Base-by-base conservation (phyloP, 2,113 vertebrate species). In the Phrynocephalus versicolor region DNA sequence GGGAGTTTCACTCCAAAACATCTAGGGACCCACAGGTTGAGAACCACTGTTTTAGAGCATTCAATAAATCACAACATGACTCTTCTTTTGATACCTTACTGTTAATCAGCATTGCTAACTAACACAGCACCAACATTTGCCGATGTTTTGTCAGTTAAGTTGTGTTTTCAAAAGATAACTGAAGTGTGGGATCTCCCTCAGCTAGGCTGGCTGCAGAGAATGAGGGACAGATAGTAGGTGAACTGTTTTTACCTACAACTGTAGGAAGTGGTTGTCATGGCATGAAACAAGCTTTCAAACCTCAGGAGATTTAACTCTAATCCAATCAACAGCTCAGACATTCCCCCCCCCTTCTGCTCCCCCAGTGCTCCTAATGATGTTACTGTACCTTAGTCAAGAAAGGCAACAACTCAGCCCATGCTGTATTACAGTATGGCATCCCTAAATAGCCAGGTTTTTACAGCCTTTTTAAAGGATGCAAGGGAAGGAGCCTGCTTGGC, bases 91-190 rank as follows among this genome's bases (percentile, higher is more conserved):
- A n/a, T n/a, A n/a, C n/a, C n/a, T n/a, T n/a, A n/a, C n/a, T n/a
- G n/a, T 18, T 64, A 55, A 74, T 85, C 25, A 23, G 21, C 64
- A 64, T 39, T 74, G 51, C 64, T 3, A 85, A 23, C 8, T 37
- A n/a, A 83, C n/a, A 45, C 41, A 25, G 2, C 0, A 0, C 62
- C 3, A 0, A 25, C 19, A 27, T 41, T 72, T n/a, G n/a, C 35
- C 12, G 58, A 25, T 67, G 51, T 27, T n/a, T 27, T 51, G 62
- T 55, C 1, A 67, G 55, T 14, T 0, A 1, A 62, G 70, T 6
- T 14, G 14, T 62, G 33, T 8, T 39, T n/a, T 51, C n/a, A 33
- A 37, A 55, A 76, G 4, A 25, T 62, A 14, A 5, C 15, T 62
- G 55, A 83, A 73, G 15, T 62, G 30, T 74, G 70, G 25, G 69